Evolutionary conservation across 2,888 invertebrate genomes (phyloP), one percentile per base, ranked within the genome.

Genomic region (Phoenoteleia sp.): DNA sequence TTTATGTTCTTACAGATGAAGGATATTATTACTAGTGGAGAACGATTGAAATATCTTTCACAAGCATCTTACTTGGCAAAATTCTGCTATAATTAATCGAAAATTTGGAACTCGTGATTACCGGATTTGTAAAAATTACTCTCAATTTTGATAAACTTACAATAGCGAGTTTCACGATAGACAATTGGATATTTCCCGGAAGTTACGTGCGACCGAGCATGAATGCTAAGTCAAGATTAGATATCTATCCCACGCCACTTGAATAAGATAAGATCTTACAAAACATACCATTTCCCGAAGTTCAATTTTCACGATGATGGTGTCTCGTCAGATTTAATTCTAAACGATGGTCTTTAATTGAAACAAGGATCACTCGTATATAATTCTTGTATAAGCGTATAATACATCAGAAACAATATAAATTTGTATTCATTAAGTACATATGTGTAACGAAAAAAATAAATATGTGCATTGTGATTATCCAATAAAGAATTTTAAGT

Each of bases 201-300:
- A 89, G 89, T 88, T 89, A 88, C 88, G 89, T 87, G 86, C 90
- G 88, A 90, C 90, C 89, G 76, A 91, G 88, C 91, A 83, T 90
- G 88, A 90, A 90, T 88, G 85, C 88, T 77, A 75, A 87, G 82
- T 75, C 87, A 81, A 83, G 88, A 87, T 88, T 88, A 89, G 84
- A 87, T 87, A 87, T 88, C 89, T 89, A 87, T 91, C 86, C 87
- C 89, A 88, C 89, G 88, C 86, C 85, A 87, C 81, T 86, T 86
- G 87, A 86, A 87, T 89, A 87, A 88, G 91, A 91, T 91, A 87
- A 88, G 88, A 91, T 91, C 91, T 86, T 86, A 75, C 71, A 85
- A 88, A 87, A 88, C 81, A 86, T 79, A 79, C 83, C 71, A 69
- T 85, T 89, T 87, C 86, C 72, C 85, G 60, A 88, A 89, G 88